Conservation (phyloP, 2,113 vertebrate species). For the Puffinus mauretanicus region DNA sequence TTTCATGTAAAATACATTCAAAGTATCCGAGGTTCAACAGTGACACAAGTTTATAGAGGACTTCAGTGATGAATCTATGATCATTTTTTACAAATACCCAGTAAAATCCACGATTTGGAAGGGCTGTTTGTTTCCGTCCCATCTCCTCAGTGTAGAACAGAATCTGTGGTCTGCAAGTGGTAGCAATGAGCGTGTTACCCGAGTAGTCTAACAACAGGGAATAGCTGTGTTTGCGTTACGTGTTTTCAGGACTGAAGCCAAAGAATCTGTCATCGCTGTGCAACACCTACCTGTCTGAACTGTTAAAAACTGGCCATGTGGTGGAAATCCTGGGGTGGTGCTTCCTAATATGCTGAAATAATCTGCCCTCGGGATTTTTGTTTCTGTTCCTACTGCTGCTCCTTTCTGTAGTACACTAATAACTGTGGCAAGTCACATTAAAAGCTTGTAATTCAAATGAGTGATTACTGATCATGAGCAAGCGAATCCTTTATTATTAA, state of each 20-base stretch:
- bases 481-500: neutral
- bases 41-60: neutral
- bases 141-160: neutral
- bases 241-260: neutral
- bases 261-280: neutral
- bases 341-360: constrained; percentile 4
- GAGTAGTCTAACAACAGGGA: neutral
- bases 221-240: neutral
- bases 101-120: neutral
- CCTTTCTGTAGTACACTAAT: neutral
- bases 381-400: neutral
- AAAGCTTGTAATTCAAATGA: neutral
- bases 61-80: neutral
- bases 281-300: constrained; percentile 10
- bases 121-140: neutral
- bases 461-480: neutral
- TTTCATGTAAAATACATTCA: neutral
- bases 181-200: neutral
- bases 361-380: constrained; percentile 2
- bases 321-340: neutral
- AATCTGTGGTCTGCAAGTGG: neutral
- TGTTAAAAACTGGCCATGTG: neutral
- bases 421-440: neutral
- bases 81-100: neutral
- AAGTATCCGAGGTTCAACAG: neutral